Evolutionary conservation across 2,113 vertebrate genomes (phyloP), one percentile per base, ranked within the genome.

Genomic region (Agapornis roseicollis): DNA sequence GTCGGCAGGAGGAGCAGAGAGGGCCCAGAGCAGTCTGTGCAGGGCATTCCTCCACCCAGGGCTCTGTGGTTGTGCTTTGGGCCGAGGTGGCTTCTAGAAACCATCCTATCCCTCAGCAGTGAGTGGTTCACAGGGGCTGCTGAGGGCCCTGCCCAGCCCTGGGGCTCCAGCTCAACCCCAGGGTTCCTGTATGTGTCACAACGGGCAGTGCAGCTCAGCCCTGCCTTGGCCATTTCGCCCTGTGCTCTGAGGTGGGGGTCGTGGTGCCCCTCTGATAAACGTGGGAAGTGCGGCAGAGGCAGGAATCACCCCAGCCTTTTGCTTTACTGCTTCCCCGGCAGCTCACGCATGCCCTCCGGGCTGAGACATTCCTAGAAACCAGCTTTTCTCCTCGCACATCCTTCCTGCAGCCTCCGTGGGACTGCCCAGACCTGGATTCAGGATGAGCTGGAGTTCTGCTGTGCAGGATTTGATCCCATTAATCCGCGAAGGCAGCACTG

Each of bases 291-390:
- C 18, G 28, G 74, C 25, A 50, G 24, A 9, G 46, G 53, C 46
- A 49, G 55, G 52, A 68, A 49, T 60, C 61, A 16, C 11, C 55
- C 42, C 1, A 0, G n/a, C 11, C 10, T 11, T 71, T 7, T 0
- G 13, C 52, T 69, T 52, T 25, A 2, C 52, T 71, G 77, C 87
- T 72, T 66, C 65, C 86, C 33, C 89, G 0, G 4, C 73, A 47
- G 86, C 80, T 89, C 80, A 70, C 91, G 39, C n/a, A 17, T 61
- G 52, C 63, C 92, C 80, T 90, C 58, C 0, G 10, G 96, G 70
- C 66, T 42, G 79, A 29, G 87, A 82, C 93, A 88, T 96, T 96
- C 96, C 89, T 95, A 72, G 92, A 66, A 94, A 96, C 92, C 93
- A 86, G 96, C 94, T 95, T 88, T 92, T 81, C 96, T 94, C 76